phyloP scores from a whole-genome alignment of 2,113 vertebrate species.

The Ivindomyrus marchei region DNA sequence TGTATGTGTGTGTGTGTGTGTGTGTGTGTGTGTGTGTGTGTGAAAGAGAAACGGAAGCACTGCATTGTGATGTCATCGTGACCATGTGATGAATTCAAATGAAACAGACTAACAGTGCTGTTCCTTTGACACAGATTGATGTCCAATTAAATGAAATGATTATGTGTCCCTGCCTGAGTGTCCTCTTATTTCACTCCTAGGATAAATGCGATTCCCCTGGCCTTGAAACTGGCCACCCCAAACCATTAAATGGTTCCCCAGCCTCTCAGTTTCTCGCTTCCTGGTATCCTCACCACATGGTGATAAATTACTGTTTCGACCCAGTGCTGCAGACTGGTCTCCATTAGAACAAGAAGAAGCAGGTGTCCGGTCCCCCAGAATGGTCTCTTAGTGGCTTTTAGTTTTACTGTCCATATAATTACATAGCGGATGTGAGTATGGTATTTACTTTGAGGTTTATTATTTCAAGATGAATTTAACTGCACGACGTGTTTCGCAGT shows the following conservation, averaged over 20 bases:
- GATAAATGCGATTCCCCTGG: not conserved
- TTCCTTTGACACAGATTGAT: slow-evolving; percentile 16
- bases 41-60: not conserved
- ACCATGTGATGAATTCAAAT: slow-evolving; percentile 10
- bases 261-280: not conserved
- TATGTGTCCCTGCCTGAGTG: not conserved
- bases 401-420: not conserved
- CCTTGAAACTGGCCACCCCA: not conserved
- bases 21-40: not conserved
- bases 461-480: not conserved
- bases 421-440: not conserved
- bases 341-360: not conserved
- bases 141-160: slow-evolving; percentile 24
- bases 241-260: not conserved
- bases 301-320: not conserved
- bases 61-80: not conserved
- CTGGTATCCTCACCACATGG: not conserved
- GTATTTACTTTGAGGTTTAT: not conserved
- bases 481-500: not conserved
- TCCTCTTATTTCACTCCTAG: not conserved
- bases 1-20: not conserved
- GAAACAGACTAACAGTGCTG: slow-evolving; percentile 8
- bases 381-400: not conserved
- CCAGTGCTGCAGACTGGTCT: not conserved
- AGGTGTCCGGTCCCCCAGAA: not conserved